Evolutionary conservation across 2,888 invertebrate genomes (phyloP).

Genomic region (Plebejus anna): DNA sequence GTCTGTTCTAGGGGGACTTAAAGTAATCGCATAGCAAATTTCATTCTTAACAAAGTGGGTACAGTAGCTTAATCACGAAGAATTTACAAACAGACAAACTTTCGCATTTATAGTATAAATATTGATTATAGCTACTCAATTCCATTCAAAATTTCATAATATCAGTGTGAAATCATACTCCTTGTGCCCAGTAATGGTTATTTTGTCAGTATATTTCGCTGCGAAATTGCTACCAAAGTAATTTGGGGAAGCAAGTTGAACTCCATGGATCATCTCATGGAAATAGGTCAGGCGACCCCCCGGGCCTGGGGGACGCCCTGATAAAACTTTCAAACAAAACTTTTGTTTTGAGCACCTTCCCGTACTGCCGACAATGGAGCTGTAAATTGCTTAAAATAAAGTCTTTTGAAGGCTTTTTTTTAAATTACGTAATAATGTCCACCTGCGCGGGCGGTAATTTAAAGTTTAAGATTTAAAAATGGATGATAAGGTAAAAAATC

Average conservation of each 20-base stretch:
- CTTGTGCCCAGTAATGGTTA: not conserved
- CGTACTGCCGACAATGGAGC: slow-evolving; percentile 42
- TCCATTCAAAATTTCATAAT: not conserved
- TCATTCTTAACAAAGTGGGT: too few relatives aligned
- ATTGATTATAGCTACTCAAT: not conserved
- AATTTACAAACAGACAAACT: too few relatives aligned
- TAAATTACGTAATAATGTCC: slow-evolving; percentile 21
- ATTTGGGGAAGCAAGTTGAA: slow-evolving; percentile 33
- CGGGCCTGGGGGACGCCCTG: slow-evolving; percentile 58
- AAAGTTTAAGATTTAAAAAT: slow-evolving; percentile 17
- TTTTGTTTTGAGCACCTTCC: slow-evolving; percentile 76
- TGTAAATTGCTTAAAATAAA: slow-evolving; percentile 39
- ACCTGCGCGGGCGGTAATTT: slow-evolving; percentile 9
- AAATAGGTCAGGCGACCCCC: slow-evolving; percentile 72
- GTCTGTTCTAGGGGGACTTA: too few relatives aligned
- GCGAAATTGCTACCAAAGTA: slow-evolving; percentile 11
- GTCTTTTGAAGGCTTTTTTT: slow-evolving; percentile 18
- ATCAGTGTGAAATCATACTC: not conserved
- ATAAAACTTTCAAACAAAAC: slow-evolving; percentile 70
- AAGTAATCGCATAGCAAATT: too few relatives aligned
- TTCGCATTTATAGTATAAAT: too few relatives aligned
- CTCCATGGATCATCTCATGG: slow-evolving; percentile 60
- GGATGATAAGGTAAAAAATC: slow-evolving; percentile 1
- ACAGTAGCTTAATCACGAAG: too few relatives aligned
- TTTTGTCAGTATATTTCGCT: slow-evolving; percentile 4